Conservation (phyloP, 2,888 invertebrate species). For the Eudemis profundana region DNA sequence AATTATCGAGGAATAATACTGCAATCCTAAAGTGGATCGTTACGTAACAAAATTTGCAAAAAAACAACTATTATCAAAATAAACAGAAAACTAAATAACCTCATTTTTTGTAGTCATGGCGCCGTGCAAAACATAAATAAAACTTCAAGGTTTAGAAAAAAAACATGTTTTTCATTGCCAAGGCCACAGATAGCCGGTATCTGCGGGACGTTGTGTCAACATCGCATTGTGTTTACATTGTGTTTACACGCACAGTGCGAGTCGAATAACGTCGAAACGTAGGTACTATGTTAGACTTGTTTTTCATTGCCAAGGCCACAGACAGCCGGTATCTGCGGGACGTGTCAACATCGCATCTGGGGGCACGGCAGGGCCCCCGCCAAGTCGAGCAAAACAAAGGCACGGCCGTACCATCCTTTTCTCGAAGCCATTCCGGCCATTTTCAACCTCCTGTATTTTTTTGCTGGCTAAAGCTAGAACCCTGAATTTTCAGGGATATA, state of each 20-base stretch:
- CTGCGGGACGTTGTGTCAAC: slow-evolving; percentile 76
- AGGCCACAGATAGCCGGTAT: slow-evolving; percentile 82
- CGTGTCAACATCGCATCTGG: slow-evolving; percentile 76
- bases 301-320: slow-evolving; percentile 84
- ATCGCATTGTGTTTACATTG: slow-evolving; percentile 75
- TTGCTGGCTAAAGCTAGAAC: too few relatives aligned
- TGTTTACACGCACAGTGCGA: slow-evolving; percentile 5
- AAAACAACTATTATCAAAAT: slow-evolving; percentile 34
- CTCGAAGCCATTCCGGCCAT: too few relatives aligned
- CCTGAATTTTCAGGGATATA: too few relatives aligned
- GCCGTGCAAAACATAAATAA: slow-evolving; percentile 65
- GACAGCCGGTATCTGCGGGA: slow-evolving; percentile 76
- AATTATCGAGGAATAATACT: not conserved
- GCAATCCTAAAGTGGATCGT: not conserved
- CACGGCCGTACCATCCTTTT: too few relatives aligned
- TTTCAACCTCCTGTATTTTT: too few relatives aligned
- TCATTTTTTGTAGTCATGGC: slow-evolving; percentile 55
- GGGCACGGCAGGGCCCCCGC: too few relatives aligned
- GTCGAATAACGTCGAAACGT: too few relatives aligned
- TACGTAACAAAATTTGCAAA: slow-evolving; percentile 14
- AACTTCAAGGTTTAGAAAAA: slow-evolving; percentile 62
- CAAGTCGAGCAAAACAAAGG: too few relatives aligned
- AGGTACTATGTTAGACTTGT: too few relatives aligned
- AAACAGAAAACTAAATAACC: slow-evolving; percentile 35
- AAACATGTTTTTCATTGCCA: slow-evolving; percentile 82